Conservation (phyloP, 2,888 invertebrate species). For the Opisthograptis luteolata region DNA sequence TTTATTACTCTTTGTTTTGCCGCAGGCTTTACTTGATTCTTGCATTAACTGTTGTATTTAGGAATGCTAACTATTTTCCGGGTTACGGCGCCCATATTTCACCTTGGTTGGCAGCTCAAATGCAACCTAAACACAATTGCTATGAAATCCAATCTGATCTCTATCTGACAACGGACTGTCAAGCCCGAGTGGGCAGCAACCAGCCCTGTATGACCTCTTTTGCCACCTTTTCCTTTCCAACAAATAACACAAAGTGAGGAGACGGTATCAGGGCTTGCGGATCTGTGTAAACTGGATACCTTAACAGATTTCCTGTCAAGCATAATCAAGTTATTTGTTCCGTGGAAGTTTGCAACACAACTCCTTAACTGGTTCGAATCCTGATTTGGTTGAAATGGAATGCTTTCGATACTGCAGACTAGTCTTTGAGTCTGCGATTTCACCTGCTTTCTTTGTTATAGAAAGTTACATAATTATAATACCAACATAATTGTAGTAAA, state of each 20-base stretch:
- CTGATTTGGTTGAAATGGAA: slow-evolving; percentile 41
- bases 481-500: too few species aligned
- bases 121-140: slow-evolving; percentile 39
- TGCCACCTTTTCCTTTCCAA: not conserved
- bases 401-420: slow-evolving; percentile 37
- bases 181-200: slow-evolving; percentile 40
- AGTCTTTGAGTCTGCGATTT: slow-evolving; percentile 1
- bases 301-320: slow-evolving; percentile 44
- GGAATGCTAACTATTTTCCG: slow-evolving; percentile 30
- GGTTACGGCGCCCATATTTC: slow-evolving; percentile 23
- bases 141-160: slow-evolving; percentile 47
- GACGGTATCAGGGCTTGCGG: slow-evolving; percentile 14
- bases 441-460: slow-evolving; percentile 13
- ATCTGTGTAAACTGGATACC: slow-evolving; percentile 29
- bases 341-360: slow-evolving; percentile 36
- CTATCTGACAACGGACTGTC: slow-evolving; percentile 41
- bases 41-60: slow-evolving; percentile 14
- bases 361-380: slow-evolving; percentile 40
- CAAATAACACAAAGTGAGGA: not conserved
- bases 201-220: slow-evolving; percentile 34
- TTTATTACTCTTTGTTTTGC: slow-evolving; percentile 18
- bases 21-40: slow-evolving; percentile 15
- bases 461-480: too few species aligned
- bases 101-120: slow-evolving; percentile 22
- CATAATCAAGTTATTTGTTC: slow-evolving; percentile 49